These are phyloP conservation scores for Entomobrya multifasciata DNA, from an alignment of 2,888 invertebrate genomes.

Conservation along the genomic window DNA sequence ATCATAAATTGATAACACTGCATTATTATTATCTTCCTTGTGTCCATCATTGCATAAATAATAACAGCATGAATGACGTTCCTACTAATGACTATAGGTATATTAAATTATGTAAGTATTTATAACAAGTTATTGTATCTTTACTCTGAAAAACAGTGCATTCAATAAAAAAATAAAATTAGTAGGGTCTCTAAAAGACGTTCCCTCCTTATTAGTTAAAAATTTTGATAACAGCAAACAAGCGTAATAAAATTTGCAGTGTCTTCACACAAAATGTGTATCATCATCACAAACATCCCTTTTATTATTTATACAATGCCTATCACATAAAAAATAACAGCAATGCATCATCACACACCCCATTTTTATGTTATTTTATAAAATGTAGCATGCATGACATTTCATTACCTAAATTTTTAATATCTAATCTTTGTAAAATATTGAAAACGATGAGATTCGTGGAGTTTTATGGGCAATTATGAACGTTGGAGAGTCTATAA, in stretches of 20 bases:
- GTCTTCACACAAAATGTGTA: not conserved
- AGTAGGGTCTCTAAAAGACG: not conserved
- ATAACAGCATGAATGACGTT: not conserved
- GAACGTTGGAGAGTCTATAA: conserved; percentile 15
- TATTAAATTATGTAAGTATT: not conserved
- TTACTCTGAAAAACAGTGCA: not conserved
- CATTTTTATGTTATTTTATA: not conserved
- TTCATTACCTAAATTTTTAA: not conserved
- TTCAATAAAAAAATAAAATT: not conserved
- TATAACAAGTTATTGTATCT: not conserved
- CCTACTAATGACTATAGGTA: not conserved
- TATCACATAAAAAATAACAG: too few relatives aligned
- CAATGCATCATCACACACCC: not conserved
- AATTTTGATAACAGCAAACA: not conserved
- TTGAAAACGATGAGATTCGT: conserved; percentile 37
- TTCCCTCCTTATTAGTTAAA: not conserved
- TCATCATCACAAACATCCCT: not conserved
- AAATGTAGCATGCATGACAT: too few relatives aligned
- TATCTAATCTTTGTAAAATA: conserved; percentile 37
- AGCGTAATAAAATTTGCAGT: not conserved
- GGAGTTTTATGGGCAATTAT: conserved; percentile 53
- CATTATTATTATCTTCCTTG: not conserved
- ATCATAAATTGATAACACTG: not conserved
- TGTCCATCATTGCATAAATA: not conserved
- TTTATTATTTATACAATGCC: too few relatives aligned